These are phyloP conservation scores for Drosophila pallidifrons DNA, from an alignment of 1,140 invertebrate species.

Conservation along the genomic window DNA sequence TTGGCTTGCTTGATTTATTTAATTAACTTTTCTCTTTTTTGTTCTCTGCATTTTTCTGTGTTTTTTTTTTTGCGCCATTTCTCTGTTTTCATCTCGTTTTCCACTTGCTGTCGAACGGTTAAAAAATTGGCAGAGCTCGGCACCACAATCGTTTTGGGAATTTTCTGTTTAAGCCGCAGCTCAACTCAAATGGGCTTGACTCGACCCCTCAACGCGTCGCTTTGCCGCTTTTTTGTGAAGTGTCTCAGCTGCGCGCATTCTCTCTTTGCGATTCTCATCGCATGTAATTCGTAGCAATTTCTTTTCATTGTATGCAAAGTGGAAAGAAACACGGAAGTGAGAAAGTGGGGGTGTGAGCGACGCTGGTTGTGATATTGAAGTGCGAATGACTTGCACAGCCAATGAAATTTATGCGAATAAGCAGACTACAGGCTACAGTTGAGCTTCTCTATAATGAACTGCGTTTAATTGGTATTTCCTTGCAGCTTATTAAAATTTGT, in stretches of 20 bases:
- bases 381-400: slow-evolving; percentile 35
- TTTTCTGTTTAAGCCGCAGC: slow-evolving; percentile 38
- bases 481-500: not conserved
- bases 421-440: slow-evolving; percentile 22
- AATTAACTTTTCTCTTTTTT: slow-evolving; percentile 78
- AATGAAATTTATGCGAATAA: slow-evolving; percentile 43
- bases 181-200: not conserved
- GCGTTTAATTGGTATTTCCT: not conserved
- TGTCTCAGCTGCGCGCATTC: slow-evolving; percentile 12
- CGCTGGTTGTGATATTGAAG: slow-evolving; percentile 29
- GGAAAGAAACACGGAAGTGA: not conserved
- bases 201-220: not conserved
- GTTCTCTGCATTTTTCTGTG: slow-evolving; percentile 58
- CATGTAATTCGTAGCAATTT: slow-evolving; percentile 62
- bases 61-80: not conserved
- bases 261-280: slow-evolving; percentile 54
- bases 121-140: slow-evolving; percentile 55
- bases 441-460: not conserved
- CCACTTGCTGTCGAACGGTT: slow-evolving; percentile 22
- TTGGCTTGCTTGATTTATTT: slow-evolving; percentile 80
- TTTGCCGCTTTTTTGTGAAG: slow-evolving; percentile 21
- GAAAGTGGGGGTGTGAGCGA: not conserved
- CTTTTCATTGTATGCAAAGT: slow-evolving; percentile 31
- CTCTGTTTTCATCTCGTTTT: slow-evolving; percentile 24
- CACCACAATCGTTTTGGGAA: slow-evolving; percentile 47